phyloP scores from a whole-genome alignment of 2,113 vertebrate genomes.

The Tenrec ecaudatus region DNA sequence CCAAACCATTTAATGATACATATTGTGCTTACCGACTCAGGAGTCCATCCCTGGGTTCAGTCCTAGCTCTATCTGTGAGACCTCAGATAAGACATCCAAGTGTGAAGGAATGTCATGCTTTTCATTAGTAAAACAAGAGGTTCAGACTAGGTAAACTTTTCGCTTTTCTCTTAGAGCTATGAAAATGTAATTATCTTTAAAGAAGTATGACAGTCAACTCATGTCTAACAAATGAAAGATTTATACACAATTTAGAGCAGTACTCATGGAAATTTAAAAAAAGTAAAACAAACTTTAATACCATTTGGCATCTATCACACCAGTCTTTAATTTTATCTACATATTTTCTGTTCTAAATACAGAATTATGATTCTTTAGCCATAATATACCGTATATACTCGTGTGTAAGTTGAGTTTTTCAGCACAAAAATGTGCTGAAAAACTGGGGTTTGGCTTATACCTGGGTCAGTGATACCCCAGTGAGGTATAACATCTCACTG shows the following conservation, averaged over 20 bases:
- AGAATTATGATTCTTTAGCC: slow-evolving; percentile 12
- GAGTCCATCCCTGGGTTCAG: background rate
- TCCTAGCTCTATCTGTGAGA: background rate
- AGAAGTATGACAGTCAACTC: slow-evolving; percentile 52
- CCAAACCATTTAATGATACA: background rate
- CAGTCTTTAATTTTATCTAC: slow-evolving; percentile 46
- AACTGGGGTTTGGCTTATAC: no score
- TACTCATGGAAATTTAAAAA: slow-evolving; percentile 51
- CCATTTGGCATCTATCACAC: slow-evolving; percentile 51
- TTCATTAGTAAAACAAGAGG: slow-evolving; percentile 44
- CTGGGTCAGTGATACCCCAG: no score
- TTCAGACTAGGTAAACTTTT: slow-evolving; percentile 27
- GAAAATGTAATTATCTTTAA: slow-evolving; percentile 63
- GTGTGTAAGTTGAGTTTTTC: no score
- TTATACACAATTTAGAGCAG: slow-evolving; percentile 63
- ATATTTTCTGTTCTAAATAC: slow-evolving; percentile 57
- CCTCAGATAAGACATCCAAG: slow-evolving; percentile 12
- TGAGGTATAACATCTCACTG: no score
- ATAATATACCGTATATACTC: no score
- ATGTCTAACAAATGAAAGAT: slow-evolving; percentile 53
- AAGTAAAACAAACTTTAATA: background rate
- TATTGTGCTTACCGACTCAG: background rate
- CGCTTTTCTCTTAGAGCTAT: slow-evolving; percentile 36
- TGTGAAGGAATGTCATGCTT: background rate
- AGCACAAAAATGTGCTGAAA: no score